These are phyloP conservation scores for Syrphus vitripennis DNA, from an alignment of 2,888 invertebrate species.

Conservation along the genomic window DNA sequence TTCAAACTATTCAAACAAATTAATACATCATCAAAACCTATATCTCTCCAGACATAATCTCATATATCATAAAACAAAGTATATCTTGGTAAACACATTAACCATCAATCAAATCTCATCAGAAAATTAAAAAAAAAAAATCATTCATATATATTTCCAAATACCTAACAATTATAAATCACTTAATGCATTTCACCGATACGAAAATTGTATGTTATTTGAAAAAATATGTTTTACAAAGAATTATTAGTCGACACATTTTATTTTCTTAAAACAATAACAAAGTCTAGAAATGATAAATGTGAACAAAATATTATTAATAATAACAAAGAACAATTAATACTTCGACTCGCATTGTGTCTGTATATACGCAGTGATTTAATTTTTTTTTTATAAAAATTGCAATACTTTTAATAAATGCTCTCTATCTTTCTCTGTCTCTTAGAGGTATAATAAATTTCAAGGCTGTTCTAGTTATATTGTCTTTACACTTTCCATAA, in stretches of 20 bases:
- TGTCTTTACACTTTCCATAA: conserved; percentile 6
- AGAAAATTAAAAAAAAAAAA: not conserved
- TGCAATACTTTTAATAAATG: conserved; percentile 52
- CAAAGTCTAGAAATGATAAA: conserved; percentile 29
- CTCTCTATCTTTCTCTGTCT: not conserved
- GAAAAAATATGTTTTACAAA: conserved; percentile 21
- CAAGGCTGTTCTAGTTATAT: conserved; percentile 68
- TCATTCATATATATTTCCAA: conserved; percentile 49
- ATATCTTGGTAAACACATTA: conserved; percentile 17
- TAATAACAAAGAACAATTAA: conserved; percentile 32
- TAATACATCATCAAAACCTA: conserved; percentile 52
- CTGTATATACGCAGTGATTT: conserved; percentile 58
- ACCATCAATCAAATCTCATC: conserved; percentile 22
- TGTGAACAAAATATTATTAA: conserved; percentile 59
- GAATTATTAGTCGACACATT: conserved; percentile 51
- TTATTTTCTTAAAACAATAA: conserved; percentile 23
- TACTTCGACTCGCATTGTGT: not conserved
- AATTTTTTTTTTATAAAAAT: conserved; percentile 43
- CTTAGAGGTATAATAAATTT: not conserved
- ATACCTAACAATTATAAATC: conserved; percentile 69
- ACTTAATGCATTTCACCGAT: conserved; percentile 42
- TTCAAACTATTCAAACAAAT: conserved; percentile 46
- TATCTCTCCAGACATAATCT: conserved; percentile 7
- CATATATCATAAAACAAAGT: conserved; percentile 15
- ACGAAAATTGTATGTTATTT: not conserved